Conservation (phyloP, 2,113 vertebrate species). For the Notarius lentiginosus region DNA sequence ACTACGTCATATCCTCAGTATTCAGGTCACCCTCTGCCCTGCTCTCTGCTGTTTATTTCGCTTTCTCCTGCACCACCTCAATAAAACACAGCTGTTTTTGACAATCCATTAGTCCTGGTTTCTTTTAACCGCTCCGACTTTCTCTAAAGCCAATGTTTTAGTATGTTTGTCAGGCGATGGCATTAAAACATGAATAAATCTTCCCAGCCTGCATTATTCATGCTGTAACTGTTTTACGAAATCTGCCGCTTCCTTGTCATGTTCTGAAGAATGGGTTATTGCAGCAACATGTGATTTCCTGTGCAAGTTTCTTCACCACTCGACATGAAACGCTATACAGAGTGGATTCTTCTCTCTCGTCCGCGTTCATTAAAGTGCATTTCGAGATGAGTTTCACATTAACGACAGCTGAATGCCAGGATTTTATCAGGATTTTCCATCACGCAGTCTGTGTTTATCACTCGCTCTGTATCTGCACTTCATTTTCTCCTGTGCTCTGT, state of each 20-base stretch:
- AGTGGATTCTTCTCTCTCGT: not conserved
- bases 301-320: conserved; percentile 14
- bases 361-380: not conserved
- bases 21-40: conserved; percentile 23
- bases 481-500: not conserved
- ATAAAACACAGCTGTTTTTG: conserved; percentile 57
- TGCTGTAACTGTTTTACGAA: not conserved
- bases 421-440: not conserved
- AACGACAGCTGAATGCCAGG: not conserved
- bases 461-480: too few species aligned
- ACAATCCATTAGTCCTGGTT: not conserved
- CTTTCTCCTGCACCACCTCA: conserved; percentile 55
- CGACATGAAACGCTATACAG: not conserved
- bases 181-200: not conserved
- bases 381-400: not conserved
- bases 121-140: not conserved
- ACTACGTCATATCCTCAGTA: conserved; percentile 31
- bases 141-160: not conserved
- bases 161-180: not conserved
- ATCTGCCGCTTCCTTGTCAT: not conserved
- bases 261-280: conserved; percentile 11
- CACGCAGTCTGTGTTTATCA: not conserved
- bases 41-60: conserved; percentile 51
- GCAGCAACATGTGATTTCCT: conserved; percentile 31
- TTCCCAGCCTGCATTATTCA: not conserved